Base-by-base conservation (phyloP, 2,797 vertebrate genomes). In the Trachops cirrhosus region DNA sequence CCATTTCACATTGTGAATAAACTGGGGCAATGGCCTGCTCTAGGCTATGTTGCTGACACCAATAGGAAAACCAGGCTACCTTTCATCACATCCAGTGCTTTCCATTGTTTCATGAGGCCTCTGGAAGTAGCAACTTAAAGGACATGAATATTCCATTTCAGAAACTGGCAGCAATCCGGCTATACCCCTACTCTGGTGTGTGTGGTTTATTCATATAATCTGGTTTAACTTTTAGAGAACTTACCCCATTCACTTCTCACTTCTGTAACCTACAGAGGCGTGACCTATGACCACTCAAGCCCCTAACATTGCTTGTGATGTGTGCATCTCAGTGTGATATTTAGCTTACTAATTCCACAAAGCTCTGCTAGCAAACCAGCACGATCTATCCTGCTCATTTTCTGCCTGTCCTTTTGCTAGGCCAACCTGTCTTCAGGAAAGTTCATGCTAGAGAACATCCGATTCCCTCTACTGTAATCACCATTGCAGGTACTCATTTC, bases 381-480 rank as follows among this genome's bases (percentile, higher is more conserved):
- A 6, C 34, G 0, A 79, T 96, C 73, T 91, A 83, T 92, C 79
- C 93, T 91, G 95, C 93, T 98, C 95, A 98, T 80, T 96, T 97
- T 97, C 95, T 98, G 89, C 97, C 97, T 97, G 91, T 98, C 98
- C 15, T 98, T 98, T 97, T 89, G 89, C 96, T 98, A 99, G 99
- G 99, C 95, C 98, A 97, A 96, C 99, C 99, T 96, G 79, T 99
- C 98, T 99, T 99, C 99, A 99, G 99, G 98, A 99, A 99, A 97
- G 99, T 99, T 96, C 99, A 99, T 93, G 98, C 99, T 97, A 99
- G 99, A 98, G 99, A 99, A 48, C 99, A 98, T 94, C 99, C 98
- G 18, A 86, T 98, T 95, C 98, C 98, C 91, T 98, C 98, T 50
- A 94, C 98, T 86, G 89, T 99, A 98, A 95, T 99, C 99, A 98